A percentile compares a stretch with the other conserved stretches of the same genome.
Conservation (phyloP, 1,140 invertebrate species). For the Phenacoccus solenopsis region DNA sequence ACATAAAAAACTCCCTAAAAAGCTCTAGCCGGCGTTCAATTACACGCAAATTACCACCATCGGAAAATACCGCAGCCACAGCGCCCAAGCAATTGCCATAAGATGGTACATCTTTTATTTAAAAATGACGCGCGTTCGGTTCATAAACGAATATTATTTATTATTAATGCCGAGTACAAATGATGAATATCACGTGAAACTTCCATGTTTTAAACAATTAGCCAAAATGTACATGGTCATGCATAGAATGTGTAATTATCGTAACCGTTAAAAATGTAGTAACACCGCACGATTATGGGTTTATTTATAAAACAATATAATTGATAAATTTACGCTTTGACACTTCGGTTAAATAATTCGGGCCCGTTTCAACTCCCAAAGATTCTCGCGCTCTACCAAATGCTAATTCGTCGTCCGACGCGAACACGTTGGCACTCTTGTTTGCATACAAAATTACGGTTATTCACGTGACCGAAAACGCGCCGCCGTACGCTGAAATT, state of each 20-base stretch:
- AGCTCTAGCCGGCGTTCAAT: too few relatives aligned
- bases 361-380: too few relatives aligned
- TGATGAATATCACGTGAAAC: conserved; percentile 1
- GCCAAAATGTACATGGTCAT: conserved; percentile 1
- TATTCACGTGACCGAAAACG: not conserved
- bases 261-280: not conserved
- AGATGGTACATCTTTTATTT: not conserved
- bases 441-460: not conserved
- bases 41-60: too few relatives aligned
- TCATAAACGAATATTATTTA: not conserved
- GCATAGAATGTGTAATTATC: not conserved
- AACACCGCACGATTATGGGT: not conserved
- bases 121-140: not conserved
- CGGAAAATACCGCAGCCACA: too few relatives aligned
- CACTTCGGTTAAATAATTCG: not conserved
- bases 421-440: not conserved
- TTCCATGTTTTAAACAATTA: conserved; percentile 3
- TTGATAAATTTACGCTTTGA: not conserved
- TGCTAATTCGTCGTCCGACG: not conserved
- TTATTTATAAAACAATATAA: conserved; percentile 1
- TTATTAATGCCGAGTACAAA: not conserved
- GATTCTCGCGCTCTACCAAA: too few relatives aligned
- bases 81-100: too few relatives aligned
- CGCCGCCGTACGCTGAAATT: not conserved
- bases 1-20: too few relatives aligned